These are phyloP conservation scores for Rhyacichthys aspro DNA, from an alignment of 2,797 vertebrate genomes.

Conservation along the genomic window DNA sequence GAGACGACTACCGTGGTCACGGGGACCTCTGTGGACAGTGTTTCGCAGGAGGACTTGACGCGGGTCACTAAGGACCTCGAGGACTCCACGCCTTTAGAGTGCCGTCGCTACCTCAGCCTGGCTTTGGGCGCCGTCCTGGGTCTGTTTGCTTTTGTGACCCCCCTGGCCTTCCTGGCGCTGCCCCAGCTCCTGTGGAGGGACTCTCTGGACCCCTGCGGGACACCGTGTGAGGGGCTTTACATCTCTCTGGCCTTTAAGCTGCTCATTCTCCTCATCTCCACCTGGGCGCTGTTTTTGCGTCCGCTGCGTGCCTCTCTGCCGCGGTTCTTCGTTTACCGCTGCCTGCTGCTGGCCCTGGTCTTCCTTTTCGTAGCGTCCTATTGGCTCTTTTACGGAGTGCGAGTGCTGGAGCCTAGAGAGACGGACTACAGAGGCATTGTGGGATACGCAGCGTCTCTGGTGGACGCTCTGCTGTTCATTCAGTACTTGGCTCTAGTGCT, in stretches of 20 bases:
- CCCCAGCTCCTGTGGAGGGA: slow-evolving; percentile 89
- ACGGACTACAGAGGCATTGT: slow-evolving; percentile 88
- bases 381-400: slow-evolving; percentile 91
- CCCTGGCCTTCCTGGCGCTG: slow-evolving; percentile 88
- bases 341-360: slow-evolving; percentile 87
- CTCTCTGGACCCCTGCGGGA: slow-evolving; percentile 86
- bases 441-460: slow-evolving; percentile 88
- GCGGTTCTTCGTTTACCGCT: slow-evolving; percentile 85
- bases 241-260: slow-evolving; percentile 93
- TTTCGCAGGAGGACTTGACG: slow-evolving; percentile 91
- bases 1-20: slow-evolving; percentile 93
- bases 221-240: slow-evolving; percentile 91
- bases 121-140: slow-evolving; percentile 81
- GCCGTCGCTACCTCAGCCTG: slow-evolving; percentile 83
- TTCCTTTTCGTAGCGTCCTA: slow-evolving; percentile 90
- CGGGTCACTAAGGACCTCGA: slow-evolving; percentile 89
- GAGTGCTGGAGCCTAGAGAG: slow-evolving; percentile 86
- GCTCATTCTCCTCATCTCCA: slow-evolving; percentile 89
- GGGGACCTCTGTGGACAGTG: slow-evolving; percentile 90
- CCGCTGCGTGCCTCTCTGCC: slow-evolving; percentile 86
- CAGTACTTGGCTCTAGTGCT: slow-evolving; percentile 91
- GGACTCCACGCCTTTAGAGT: slow-evolving; percentile 84
- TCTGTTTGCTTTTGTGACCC: slow-evolving; percentile 85
- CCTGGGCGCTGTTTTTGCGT: slow-evolving; percentile 90
- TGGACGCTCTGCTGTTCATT: slow-evolving; percentile 90